A percentile compares a stretch with the other conserved stretches of the same genome.
Conservation (phyloP, 2,888 invertebrate genomes). For the Podotricha telesiphe region DNA sequence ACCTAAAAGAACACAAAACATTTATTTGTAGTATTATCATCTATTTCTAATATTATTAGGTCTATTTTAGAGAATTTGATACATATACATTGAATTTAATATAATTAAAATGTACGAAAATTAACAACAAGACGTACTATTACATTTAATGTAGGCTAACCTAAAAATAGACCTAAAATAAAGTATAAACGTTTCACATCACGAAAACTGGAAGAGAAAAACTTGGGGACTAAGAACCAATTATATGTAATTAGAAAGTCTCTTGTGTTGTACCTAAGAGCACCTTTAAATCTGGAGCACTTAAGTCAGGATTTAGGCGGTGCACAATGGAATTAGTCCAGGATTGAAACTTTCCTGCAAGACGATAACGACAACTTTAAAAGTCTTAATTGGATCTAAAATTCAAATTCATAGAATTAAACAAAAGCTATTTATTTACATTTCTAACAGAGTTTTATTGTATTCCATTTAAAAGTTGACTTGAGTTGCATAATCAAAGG, state of each 20-base stretch:
- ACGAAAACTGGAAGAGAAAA: slow-evolving; percentile 13
- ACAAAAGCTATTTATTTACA: slow-evolving; percentile 31
- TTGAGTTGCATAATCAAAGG: background rate
- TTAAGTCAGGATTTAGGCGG: slow-evolving; percentile 36
- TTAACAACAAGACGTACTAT: background rate
- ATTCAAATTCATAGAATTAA: slow-evolving; percentile 34
- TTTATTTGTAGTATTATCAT: background rate
- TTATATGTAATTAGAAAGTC: slow-evolving; percentile 40
- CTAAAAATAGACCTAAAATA: slow-evolving; percentile 10
- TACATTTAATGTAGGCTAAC: background rate
- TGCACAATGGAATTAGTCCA: slow-evolving; percentile 42
- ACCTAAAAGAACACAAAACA: slow-evolving; percentile 85
- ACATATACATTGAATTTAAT: no score
- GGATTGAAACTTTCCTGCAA: slow-evolving; percentile 40
- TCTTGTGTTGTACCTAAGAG: slow-evolving; percentile 36
- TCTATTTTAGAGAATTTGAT: no score
- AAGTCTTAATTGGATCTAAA: slow-evolving; percentile 40
- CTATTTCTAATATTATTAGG: background rate
- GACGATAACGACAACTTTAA: slow-evolving; percentile 39
- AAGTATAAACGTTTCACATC: slow-evolving; percentile 17
- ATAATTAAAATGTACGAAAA: background rate
- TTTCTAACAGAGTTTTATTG: slow-evolving; percentile 22
- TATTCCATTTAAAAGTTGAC: background rate
- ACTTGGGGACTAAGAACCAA: slow-evolving; percentile 34
- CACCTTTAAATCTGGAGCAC: slow-evolving; percentile 41